Base-by-base conservation (phyloP, 2,888 invertebrate species). In the Stenchaetothrips biformis region DNA sequence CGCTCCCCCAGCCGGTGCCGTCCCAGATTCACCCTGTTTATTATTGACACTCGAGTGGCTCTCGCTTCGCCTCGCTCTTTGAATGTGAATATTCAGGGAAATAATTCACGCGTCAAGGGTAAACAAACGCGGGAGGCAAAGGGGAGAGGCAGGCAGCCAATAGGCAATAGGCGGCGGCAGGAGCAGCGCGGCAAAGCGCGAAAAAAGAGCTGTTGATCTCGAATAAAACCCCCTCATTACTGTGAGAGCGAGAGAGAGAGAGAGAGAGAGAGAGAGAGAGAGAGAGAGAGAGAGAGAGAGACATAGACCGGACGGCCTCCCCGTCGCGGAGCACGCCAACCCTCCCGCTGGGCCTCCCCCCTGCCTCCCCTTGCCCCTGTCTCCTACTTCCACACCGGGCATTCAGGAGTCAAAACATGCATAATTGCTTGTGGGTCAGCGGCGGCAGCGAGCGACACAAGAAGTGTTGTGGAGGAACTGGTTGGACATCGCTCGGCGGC, bases 201-300 rank as follows among this genome's bases (percentile, higher is more conserved):
- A 67, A 67, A 67, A 67, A 67, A 67, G 18, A 67, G 67, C 67
- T 67, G 67, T 67, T 67, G 67, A 67, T 67, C 67, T 67, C 21
- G 67, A 67, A 67, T 67, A 67, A 67, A 67, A 67, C 67, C 67
- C 67, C 21, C 67, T 67, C 67, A 67, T 67, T 67, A 67, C n/a
- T 37, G 37, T 37, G 37, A 37, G 37, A 37, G 37, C 37, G 37
- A 37, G 37, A 37, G 37, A 37, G 37, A 37, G 37, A 37, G 37
- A 37, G 37, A 37, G 37, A 37, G 37, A 37, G 37, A 37, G 37
- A 37, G 37, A 37, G 37, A 37, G 37, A 37, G 37, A 37, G 37
- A 37, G 37, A 37, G 37, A 37, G 37, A 37, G 37, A 37, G 37
- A 37, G 37, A 37, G 37, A 37, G 37, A 37, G 37, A 37, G 37